Conservation (phyloP, 1,140 invertebrate species). For the Vollenhovia emeryi region DNA sequence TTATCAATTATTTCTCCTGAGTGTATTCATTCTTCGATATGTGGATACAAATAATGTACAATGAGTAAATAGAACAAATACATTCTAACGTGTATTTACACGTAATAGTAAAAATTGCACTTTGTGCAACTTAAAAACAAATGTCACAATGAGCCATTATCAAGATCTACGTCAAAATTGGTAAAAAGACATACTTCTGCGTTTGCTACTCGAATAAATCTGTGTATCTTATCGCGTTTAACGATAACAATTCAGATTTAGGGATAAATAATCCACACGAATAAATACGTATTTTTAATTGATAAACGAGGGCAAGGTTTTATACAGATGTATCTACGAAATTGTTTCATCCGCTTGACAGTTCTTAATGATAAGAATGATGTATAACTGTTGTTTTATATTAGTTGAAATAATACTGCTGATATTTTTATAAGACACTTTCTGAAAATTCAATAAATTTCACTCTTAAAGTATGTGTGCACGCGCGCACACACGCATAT, state of each 20-base stretch:
- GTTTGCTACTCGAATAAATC: conserved; percentile 4
- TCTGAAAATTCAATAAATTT: conserved; percentile 21
- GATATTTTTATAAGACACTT: conserved; percentile 48
- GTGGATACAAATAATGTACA: too few species aligned
- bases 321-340: conserved; percentile 5
- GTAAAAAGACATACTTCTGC: conserved; percentile 18
- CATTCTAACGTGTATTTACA: conserved; percentile 21
- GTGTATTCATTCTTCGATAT: conserved; percentile 4
- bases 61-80: too few species aligned
- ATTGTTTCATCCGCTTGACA: conserved; percentile 2
- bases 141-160: conserved; percentile 25
- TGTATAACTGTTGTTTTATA: background rate
- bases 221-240: conserved; percentile 13
- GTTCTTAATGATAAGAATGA: background rate
- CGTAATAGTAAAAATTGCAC: conserved; percentile 28
- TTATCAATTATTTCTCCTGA: conserved; percentile 47
- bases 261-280: conserved; percentile 26
- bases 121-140: conserved; percentile 6
- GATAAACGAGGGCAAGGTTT: conserved; percentile 1
- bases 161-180: background rate
- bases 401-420: conserved; percentile 65
- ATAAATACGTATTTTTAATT: conserved; percentile 4
- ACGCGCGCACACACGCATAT: conserved; percentile 36
- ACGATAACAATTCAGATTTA: conserved; percentile 14
- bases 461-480: conserved; percentile 59